A percentile compares a stretch with the other conserved stretches of the same genome.
phyloP scores from a whole-genome alignment of 2,888 invertebrate species.

The Seira musarum region DNA sequence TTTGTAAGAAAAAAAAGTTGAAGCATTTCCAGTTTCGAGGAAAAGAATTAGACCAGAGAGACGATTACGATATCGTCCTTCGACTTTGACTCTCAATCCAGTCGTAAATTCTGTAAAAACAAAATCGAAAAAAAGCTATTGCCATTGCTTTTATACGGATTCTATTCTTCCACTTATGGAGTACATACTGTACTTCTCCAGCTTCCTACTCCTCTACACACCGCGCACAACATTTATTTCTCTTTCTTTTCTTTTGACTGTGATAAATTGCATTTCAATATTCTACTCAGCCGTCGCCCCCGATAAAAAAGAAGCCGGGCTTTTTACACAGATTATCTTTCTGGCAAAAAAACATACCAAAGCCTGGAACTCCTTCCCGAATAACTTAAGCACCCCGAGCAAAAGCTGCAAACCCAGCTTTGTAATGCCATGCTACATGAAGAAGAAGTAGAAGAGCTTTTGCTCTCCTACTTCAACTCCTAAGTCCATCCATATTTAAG shows the following conservation, averaged over 20 bases:
- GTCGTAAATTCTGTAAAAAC: conserved; percentile 57
- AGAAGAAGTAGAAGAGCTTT: no score
- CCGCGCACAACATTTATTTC: neutral
- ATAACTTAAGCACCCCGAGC: no score
- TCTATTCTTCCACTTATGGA: no score
- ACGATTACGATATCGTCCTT: neutral
- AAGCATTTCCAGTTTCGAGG: neutral
- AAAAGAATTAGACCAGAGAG: neutral
- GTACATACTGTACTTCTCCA: conserved; percentile 48
- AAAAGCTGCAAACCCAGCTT: no score
- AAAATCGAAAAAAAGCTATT: conserved; percentile 50
- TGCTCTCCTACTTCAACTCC: no score
- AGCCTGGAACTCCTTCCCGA: neutral
- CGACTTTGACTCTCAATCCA: neutral
- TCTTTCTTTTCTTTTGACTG: conserved; percentile 43
- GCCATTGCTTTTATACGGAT: no score
- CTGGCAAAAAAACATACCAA: conserved; percentile 7
- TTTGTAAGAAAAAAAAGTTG: no score
- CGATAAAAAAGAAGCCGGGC: conserved; percentile 58
- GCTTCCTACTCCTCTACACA: neutral
- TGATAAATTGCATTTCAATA: conserved; percentile 68
- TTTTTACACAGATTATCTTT: conserved; percentile 55
- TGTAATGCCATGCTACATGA: no score
- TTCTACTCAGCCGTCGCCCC: conserved; percentile 62
- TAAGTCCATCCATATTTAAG: conserved; percentile 56